Evolutionary conservation across 1,140 invertebrate species (phyloP), one percentile per base, ranked within the genome.

Genomic region (Himalopsyche phryganea): DNA sequence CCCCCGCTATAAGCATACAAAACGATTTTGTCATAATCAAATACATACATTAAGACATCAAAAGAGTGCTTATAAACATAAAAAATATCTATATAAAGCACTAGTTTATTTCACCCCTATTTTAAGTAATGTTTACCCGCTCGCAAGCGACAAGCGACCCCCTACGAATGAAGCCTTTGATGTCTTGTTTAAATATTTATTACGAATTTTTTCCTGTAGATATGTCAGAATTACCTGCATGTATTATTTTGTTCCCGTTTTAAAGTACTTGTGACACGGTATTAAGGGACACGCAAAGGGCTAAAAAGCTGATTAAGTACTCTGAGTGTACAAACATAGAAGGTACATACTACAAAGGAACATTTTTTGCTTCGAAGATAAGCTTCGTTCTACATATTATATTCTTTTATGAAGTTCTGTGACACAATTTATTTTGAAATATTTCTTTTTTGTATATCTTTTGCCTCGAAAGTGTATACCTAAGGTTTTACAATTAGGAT

Each of bases 141-240:
- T 35, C 33, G 47, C 40, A 6, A 49, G 28, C 38, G 44, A 44
- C 6, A 9, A 45, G 13, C 17, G 15, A 14, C 50, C 57, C 57
- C 50, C 38, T 53, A 23, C 33, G 19, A 44, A 44, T 28, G 42
- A 57, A 36, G 19, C 48, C 61, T 63, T 63, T 63, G 61, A 63
- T 63, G 61, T 63, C 61, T 63, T 46, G 56, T 63, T 63, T 63
- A 63, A 63, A 63, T 63, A 63, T 63, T 63, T 59, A 63, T 63
- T 59, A 52, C 50, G 56, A 63, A 63, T 63, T 63, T 63, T 45
- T 51, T 23, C 57, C 51, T 51, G 28, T 62, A 52, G 28, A 48
- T 49, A 50, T 57, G 54, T 42, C 33, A 14, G 35, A 53, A 58
- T 52, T 63, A 63, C 61, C 61, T 63, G 61, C 60, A 62, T 62